Base-by-base conservation (phyloP, 2,888 invertebrate genomes). In the Ditula angustiorana region DNA sequence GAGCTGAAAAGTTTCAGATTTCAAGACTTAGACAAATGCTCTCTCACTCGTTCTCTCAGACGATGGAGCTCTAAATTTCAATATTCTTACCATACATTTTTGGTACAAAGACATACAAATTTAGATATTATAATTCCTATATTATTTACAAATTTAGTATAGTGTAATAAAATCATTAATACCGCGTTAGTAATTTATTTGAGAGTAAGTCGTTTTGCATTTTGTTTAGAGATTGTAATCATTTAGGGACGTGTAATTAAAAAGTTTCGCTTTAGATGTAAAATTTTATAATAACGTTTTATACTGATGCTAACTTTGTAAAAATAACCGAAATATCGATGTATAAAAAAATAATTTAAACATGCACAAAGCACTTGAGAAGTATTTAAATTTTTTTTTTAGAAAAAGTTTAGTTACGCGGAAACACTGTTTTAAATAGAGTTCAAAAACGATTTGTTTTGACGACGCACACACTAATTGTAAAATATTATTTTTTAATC, bases 31-130 rank as follows among this genome's bases (percentile, higher is more conserved):
- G 37, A 67, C 67, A 69, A 71, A 79, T 69, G 87, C 88, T 88
- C 88, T 86, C 86, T 41, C 19, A 41, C 10, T 64, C 67, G 66
- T 75, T 80, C 77, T 80, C 73, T 78, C 71, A 73, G 74, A 74
- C 71, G 49, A 73, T 71, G 66, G 80, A 79, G 81, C 82, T 81
- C 81, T 81, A 84, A 81, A 80, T 82, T 78, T 69, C 74, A 74
- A 79, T 76, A 77, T 73, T 73, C 79, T 74, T 78, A 74, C 77
- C 80, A 83, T 79, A 78, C 86, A 80, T 75, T 82, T 89, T 90
- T 90, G 90, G 92, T 92, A 92, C 92, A 92, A 92, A 92, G 79
- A 88, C 83, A 88, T 87, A 90, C 90, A 90, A 91, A 88, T 82
- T 88, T 87, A 90, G 87, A 86, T 89, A 88, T 86, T 87, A 88